Base-by-base conservation (phyloP, 2,113 vertebrate genomes). In the Mirounga angustirostris region DNA sequence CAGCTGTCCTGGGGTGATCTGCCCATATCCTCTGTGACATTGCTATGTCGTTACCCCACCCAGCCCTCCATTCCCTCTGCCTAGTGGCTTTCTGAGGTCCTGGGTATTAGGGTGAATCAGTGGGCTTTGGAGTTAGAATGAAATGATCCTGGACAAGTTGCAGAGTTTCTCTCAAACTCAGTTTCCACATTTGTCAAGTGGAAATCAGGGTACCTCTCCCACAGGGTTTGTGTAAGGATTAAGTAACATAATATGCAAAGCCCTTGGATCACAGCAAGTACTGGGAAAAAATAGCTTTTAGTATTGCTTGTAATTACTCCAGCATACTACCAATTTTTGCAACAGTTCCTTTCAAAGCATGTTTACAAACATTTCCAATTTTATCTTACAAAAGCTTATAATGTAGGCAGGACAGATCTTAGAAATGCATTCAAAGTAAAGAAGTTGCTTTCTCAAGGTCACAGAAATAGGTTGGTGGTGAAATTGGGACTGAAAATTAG, bases 361-460 rank as follows among this genome's bases (percentile, higher is more conserved):
- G 6, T 59, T 92, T 54, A 19, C 26, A 36, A 65, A 14, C 26
- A 26, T 94, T 96, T 85, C 5, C 14, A 82, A 19, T 82, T 92
- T 46, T 43, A 43, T 56, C n/a, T 80, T 82, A 43, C 0, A 52
- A 65, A 61, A 73, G 10, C 24, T 63, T 73, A 46, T 19, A 85
- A 19, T 28, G 7, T 36, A 79, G 81, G 50, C 61, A 26, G 13
- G 16, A 22, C 1, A 43, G 50, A 56, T 40, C 26, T 30, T 30
- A 30, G 58, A 98, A 71, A 80, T 86, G 54, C 11, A 69, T 74
- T 94, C 4, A 50, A 28, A 94, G 9, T 33, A 63, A 50, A 59
- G 15, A 58, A 80, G 21, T 83, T 86, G 52, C 30, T 82, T 80
- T 92, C 63, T 86, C 46, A 56, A 83, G 33, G 56, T 93, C 61